phyloP scores from a whole-genome alignment of 2,888 invertebrate genomes.

The Antitype chi region DNA sequence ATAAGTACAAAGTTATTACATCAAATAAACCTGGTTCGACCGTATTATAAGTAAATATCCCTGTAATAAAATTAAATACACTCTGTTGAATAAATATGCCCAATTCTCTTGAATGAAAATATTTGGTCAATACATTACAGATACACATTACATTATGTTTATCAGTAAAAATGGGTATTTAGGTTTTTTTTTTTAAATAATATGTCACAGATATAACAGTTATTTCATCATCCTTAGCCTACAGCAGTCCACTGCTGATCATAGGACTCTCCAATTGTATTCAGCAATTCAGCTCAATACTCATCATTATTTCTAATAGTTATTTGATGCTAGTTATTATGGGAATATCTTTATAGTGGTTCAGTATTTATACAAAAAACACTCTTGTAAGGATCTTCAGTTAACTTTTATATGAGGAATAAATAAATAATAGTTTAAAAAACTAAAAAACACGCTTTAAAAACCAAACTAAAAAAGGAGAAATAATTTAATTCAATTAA shows the following conservation, averaged over 20 bases:
- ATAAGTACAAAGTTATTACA: constrained; percentile 33
- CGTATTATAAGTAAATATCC: constrained; percentile 30
- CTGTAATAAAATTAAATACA: constrained; percentile 25
- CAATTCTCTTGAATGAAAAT: constrained; percentile 18
- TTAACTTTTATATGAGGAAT: neutral
- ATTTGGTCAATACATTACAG: constrained; percentile 25
- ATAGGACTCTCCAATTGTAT: too few species aligned
- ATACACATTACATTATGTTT: constrained; percentile 19
- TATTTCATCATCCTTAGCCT: neutral
- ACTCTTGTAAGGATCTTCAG: neutral
- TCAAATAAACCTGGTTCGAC: constrained; percentile 32
- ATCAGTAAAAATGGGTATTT: constrained; percentile 3
- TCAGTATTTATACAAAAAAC: neutral
- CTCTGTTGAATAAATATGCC: constrained; percentile 31
- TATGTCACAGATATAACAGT: neutral
- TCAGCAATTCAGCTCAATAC: too few species aligned
- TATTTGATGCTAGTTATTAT: neutral
- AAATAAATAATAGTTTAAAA: too few species aligned
- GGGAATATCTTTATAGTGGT: neutral
- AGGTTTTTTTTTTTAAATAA: neutral
- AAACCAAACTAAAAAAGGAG: too few species aligned
- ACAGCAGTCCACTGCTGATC: too few species aligned
- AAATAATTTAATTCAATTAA: too few species aligned
- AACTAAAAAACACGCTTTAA: too few species aligned
- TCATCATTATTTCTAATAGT: too few species aligned